Percentiles rank a stretch among this genome's conserved stretches.
phyloP scores from a whole-genome alignment of 2,113 vertebrate species.

The Recurvirostra avosetta region DNA sequence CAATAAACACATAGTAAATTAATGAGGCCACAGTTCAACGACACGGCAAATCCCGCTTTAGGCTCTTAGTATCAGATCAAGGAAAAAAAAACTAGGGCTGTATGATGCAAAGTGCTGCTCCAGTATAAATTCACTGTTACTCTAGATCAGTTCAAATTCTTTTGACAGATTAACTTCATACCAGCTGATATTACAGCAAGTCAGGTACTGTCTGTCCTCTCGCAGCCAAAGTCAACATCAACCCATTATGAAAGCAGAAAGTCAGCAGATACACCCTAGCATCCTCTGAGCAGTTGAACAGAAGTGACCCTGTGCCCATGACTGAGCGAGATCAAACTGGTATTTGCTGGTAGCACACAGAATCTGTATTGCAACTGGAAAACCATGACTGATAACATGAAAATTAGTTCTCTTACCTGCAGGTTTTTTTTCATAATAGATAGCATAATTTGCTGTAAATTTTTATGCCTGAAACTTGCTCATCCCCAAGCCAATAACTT shows the following conservation, averaged over 20 bases:
- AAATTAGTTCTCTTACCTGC: background rate
- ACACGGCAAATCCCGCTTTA: background rate
- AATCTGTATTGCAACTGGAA: background rate
- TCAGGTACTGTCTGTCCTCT: background rate
- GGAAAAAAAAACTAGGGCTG: background rate
- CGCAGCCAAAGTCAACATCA: background rate
- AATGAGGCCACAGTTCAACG: background rate
- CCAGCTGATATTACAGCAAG: background rate
- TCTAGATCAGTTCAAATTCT: background rate
- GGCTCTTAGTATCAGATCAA: background rate
- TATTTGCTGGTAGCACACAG: background rate
- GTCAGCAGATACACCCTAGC: background rate
- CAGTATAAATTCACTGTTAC: background rate
- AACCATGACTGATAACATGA: background rate
- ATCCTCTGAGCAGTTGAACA: background rate
- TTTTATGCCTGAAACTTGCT: background rate
- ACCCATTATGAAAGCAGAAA: background rate
- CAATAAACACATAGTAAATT: background rate
- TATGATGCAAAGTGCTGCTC: background rate
- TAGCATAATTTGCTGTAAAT: background rate
- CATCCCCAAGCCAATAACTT: background rate
- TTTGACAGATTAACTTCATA: background rate
- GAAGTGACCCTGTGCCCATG: background rate
- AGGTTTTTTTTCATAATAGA: background rate
- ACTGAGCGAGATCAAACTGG: background rate